Evolutionary conservation across 1,140 invertebrate genomes (phyloP).

Genomic region (Cryptotermes secundus): DNA sequence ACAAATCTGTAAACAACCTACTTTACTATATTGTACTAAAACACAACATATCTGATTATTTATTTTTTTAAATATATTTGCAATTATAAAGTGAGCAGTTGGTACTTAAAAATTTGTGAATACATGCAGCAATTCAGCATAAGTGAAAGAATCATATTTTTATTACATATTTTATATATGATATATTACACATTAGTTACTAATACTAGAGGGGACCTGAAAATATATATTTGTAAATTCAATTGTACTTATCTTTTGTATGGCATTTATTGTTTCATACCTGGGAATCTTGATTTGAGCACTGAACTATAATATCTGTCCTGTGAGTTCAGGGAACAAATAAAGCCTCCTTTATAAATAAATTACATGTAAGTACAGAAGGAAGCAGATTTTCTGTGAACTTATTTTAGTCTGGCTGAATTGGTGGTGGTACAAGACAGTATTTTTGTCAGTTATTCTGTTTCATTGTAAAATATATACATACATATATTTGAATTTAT

Average conservation of each 20-base stretch:
- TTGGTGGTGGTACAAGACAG: too few species aligned
- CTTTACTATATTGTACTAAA: slow-evolving; percentile 4
- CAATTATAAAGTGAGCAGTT: background rate
- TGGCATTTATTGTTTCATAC: background rate
- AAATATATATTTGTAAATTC: background rate
- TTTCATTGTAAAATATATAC: too few species aligned
- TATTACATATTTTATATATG: slow-evolving; percentile 5
- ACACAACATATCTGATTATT: slow-evolving; percentile 17
- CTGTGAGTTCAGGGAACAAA: background rate
- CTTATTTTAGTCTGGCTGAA: too few species aligned
- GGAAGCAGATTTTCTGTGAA: too few species aligned
- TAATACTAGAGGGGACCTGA: background rate
- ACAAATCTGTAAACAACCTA: background rate
- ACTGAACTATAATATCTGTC: background rate
- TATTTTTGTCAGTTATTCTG: too few species aligned
- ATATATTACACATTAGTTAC: slow-evolving; percentile 9
- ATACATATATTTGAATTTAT: too few species aligned
- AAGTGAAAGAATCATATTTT: slow-evolving; percentile 23
- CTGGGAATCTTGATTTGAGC: background rate
- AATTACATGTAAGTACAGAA: too few species aligned
- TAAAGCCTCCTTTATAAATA: too few species aligned
- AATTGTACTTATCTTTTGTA: background rate
- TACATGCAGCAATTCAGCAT: background rate
- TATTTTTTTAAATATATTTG: slow-evolving; percentile 18
- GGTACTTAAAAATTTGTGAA: slow-evolving; percentile 18